Conservation (phyloP, 2,113 vertebrate species). For the Phaethon lepturus region DNA sequence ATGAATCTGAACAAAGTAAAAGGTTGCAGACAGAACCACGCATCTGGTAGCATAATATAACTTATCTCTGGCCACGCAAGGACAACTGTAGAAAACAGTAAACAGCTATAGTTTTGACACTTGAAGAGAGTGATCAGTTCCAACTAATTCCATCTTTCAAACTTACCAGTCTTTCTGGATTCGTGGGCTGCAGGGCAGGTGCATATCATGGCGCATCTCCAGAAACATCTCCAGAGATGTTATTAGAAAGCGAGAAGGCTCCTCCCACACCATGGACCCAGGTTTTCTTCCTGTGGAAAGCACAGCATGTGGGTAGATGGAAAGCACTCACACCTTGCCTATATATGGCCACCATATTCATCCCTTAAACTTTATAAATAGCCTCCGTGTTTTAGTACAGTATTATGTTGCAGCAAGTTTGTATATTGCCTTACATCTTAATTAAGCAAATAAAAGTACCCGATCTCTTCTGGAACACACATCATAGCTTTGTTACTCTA, state of each 20-base stretch:
- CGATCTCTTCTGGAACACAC: not conserved
- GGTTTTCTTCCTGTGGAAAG: not conserved
- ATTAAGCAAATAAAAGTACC: not conserved
- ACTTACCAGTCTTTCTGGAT: not conserved
- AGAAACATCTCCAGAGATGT: not conserved
- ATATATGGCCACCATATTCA: not conserved
- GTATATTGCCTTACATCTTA: not conserved
- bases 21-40: not conserved
- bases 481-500: not conserved
- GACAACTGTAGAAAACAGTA: not conserved
- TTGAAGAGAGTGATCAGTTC: not conserved
- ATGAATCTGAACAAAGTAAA: not conserved
- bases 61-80: not conserved
- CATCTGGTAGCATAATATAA: not conserved
- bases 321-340: not conserved
- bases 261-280: not conserved
- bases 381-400: not conserved
- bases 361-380: not conserved
- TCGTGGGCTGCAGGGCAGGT: accelerated
- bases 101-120: not conserved
- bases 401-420: not conserved
- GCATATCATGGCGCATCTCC: not conserved
- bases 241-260: not conserved
- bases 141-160: not conserved
- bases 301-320: not conserved